Evolutionary conservation across 2,797 vertebrate genomes (phyloP), one percentile per base, ranked within the genome.

Genomic region (Oreochromis mossambicus): DNA sequence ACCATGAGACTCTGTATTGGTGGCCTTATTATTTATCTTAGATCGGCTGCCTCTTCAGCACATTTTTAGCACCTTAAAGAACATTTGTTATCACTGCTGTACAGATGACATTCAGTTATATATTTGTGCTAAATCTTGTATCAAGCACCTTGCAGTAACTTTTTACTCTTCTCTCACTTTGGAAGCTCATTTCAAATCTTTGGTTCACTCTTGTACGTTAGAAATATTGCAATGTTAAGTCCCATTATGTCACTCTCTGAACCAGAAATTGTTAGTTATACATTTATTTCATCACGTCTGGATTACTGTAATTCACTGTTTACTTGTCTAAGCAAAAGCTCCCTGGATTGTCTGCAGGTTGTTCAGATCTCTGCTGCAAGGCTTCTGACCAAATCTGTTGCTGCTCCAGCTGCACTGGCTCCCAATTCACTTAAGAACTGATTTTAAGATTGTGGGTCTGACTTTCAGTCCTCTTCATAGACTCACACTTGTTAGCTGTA

Each of bases 1-100:
- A 24, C 6, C 52, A 54, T 1, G 24, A 54, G 6, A 21, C 11
- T 54, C 21, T 13, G 21, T 54, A 54, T 24, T 54, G 51, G 51
- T 54, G 51, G 51, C 51, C 51, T 54, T 24, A 54, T 24, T 54
- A 13, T 54, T 54, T 54, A 6, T 54, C 14, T 43, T 43, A 43
- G 1, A 43, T 43, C 5, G 2, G 51, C 51, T 52, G 51, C n/a
- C 51, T 24, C 51, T 52, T 52, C n/a, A 52, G 51, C 10, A 52
- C 51, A 52, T 52, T 1, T 52, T 12, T 12, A 36, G 2, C 51
- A 52, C 51, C n/a, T 52, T 52, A 12, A 52, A 52, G 51, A 52
- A 52, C 6, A 0, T 54, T 12, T 54, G 51, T 12, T 54, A 21
- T 21, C 51, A 12, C n/a, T 54, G 51, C n/a, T 54, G 0, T 54